Base-by-base conservation (phyloP, 2,888 invertebrate species). In the Gastracanthus pulcherrimus region DNA sequence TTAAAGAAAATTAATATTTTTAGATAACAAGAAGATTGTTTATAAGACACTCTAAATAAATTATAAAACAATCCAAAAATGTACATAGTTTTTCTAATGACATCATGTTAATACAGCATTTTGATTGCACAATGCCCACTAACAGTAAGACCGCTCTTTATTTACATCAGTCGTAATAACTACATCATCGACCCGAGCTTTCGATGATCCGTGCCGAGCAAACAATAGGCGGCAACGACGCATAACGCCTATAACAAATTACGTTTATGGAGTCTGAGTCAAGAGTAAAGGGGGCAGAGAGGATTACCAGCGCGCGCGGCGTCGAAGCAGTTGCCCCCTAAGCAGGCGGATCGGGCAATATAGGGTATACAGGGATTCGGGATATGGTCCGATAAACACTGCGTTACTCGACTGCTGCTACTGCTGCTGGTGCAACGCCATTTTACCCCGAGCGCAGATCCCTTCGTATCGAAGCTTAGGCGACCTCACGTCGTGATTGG, bases 331-430 rank as follows among this genome's bases (percentile, higher is more conserved):
- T 62, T 36, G 62, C 23, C 85, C n/a, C 87, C 86, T 85, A 86
- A 87, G 87, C 87, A 86, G 84, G 86, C 82, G 86, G 85, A 86
- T 86, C 84, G 86, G 26, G 81, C 85, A 85, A 85, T n/a, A n/a
- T 86, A 80, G 86, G 82, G 84, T 86, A 77, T 77, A 84, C 85
- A 84, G 55, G 87, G 86, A 86, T 85, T 84, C 84, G 87, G 88
- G 86, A 88, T 89, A 89, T 87, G 88, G 87, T 86, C 88, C 89
- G 90, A 90, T 90, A 90, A 90, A 90, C 90, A 90, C 89, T 85
- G 86, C 87, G 87, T 90, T 89, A 90, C 89, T 90, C 88, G 84
- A 84, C 87, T 88, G 45, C 62, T 55, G 19, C 48, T 48, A 19
- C 51, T 23, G 51, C 19, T 51, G 19, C 6, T 51, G 19, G 23